Conservation (phyloP, 2,113 vertebrate genomes). For the Zosterops borbonicus region DNA sequence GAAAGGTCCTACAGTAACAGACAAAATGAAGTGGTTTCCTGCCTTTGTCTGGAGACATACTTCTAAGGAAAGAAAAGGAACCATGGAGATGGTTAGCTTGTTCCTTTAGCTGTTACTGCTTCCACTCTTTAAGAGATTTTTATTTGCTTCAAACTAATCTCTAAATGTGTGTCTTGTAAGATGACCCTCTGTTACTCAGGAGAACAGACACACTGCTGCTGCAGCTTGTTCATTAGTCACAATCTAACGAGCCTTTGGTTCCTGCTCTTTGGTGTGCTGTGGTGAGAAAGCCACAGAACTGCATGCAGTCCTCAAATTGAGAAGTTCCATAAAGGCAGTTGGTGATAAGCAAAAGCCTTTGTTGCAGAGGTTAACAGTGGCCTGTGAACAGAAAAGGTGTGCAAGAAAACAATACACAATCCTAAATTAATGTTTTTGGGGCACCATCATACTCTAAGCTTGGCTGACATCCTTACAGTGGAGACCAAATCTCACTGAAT, state of each 20-base stretch:
- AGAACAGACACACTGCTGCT: neutral
- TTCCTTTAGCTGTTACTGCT: neutral
- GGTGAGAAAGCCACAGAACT: neutral
- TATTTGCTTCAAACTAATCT: neutral
- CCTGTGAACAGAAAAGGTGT: neutral
- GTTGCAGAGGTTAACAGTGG: neutral
- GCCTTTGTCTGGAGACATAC: neutral
- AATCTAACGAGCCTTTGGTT: neutral
- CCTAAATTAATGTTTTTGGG: neutral
- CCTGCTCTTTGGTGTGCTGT: neutral
- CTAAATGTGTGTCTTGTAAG: neutral
- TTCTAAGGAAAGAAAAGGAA: neutral
- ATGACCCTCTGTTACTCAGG: neutral
- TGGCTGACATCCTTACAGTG: neutral
- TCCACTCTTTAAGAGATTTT: neutral
- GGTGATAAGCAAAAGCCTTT: neutral
- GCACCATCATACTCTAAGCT: neutral
- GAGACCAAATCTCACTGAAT: neutral
- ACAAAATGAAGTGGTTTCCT: neutral
- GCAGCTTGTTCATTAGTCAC: neutral
- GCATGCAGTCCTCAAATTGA: neutral
- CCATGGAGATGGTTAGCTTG: neutral
- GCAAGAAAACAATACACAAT: neutral
- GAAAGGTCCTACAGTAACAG: neutral
- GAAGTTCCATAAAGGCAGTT: neutral